Base-by-base conservation (phyloP, 2,797 vertebrate genomes). In the Tauraco hartlaubi region DNA sequence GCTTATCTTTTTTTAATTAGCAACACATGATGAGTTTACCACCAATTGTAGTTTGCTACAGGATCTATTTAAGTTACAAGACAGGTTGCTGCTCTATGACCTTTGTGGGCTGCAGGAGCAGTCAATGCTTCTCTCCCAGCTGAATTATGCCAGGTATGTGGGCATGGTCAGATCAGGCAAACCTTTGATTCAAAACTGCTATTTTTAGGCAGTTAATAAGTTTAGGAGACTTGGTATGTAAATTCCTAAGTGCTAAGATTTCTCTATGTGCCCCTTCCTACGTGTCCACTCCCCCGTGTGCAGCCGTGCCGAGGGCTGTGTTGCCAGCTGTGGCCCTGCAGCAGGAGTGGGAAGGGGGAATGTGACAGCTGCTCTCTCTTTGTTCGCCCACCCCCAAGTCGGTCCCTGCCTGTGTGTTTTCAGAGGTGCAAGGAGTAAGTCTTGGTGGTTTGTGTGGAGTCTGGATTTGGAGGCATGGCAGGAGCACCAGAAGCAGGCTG, bases 251-350 rank as follows among this genome's bases (percentile, higher is more conserved):
- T 26, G 22, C 19, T 49, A 3, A 15, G 46, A 46, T 26, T 63
- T 72, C 4, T 72, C 29, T 56, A 11, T 33, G 63, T 43, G 14
- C 23, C n/a, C 12, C 15, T 7, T 11, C 3, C 5, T 17, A 2
- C 1, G 0, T 48, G 15, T 6, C 12, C 26, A 0, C 63, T 79
- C 31, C 39, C 56, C 12, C 31, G 28, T 11, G 6, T 2, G 37
- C 68, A 46, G 72, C 44, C 21, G 17, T 44, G 46, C 25, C 1
- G 2, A 19, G 39, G 22, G 22, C 44, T 26, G 35, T 28, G 5
- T 52, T 21, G 15, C 48, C 33, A 16, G 29, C 44, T 28, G 26
- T 26, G 31, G 39, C 21, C 43, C 58, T 19, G 54, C 26, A n/a
- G 43, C 39, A 12, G 54, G 23, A 41, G 14, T 6, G 44, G 56